phyloP scores from a whole-genome alignment of 2,888 invertebrate species.

The Oligia strigilis region DNA sequence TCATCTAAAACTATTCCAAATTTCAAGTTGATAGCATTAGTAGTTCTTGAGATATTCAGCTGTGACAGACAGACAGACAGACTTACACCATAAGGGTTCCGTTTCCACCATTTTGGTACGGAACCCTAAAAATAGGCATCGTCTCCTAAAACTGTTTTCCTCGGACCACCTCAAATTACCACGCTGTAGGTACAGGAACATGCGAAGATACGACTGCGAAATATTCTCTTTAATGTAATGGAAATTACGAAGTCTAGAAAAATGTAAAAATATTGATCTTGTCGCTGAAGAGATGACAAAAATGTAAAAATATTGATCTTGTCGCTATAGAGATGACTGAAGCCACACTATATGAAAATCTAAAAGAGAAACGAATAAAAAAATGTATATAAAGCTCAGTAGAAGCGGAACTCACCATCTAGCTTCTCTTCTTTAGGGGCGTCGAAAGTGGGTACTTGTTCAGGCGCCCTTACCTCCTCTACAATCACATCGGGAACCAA shows the following conservation, averaged over 20 bases:
- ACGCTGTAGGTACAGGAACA: neutral
- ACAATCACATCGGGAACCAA: constrained; percentile 61
- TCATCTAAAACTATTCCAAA: too few relatives aligned
- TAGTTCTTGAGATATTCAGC: too few relatives aligned
- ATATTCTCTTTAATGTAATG: constrained; percentile 9
- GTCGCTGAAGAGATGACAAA: neutral
- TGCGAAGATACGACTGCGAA: constrained; percentile 20
- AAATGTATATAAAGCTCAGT: constrained; percentile 26
- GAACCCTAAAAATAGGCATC: neutral
- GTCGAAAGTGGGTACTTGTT: constrained; percentile 63
- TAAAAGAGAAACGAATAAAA: constrained; percentile 14
- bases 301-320: constrained; percentile 9
- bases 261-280: constrained; percentile 12
- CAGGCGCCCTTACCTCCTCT: constrained; percentile 67
- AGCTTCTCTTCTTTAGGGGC: constrained; percentile 66
- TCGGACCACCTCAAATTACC: constrained; percentile 1
- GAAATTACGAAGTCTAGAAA: constrained; percentile 7
- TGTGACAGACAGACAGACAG: too few relatives aligned
- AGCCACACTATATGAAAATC: constrained; percentile 4
- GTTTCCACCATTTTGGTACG: too few relatives aligned
- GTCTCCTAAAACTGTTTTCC: constrained; percentile 10
- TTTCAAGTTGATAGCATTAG: too few relatives aligned
- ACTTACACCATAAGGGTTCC: too few relatives aligned
- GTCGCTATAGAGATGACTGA: neutral
- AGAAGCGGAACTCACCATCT: constrained; percentile 75